Base-by-base conservation (phyloP, 2,113 vertebrate genomes). In the Chascanopsetta lugubris region DNA sequence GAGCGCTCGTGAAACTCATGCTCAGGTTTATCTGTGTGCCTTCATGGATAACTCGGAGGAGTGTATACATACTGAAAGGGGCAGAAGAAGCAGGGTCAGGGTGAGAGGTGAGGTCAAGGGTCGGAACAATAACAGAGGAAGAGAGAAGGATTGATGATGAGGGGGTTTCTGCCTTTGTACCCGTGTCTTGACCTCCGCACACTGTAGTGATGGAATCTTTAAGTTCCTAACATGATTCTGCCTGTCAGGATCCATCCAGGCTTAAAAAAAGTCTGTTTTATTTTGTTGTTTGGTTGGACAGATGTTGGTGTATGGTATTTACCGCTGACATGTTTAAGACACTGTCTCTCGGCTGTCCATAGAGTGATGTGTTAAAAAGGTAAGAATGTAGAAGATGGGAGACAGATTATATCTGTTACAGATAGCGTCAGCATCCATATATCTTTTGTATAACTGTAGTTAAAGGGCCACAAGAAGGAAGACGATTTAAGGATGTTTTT, bases 1-100 rank as follows among this genome's bases (percentile, higher is more conserved):
- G 9, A 32, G n/a, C 61, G 48, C 30, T 54, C 4, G 46, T 87
- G 73, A 88, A 90, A 90, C 70, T 29, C 22, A 48, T 83, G 34
- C 79, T 75, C 13, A 12, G 20, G 21, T 83, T 75, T 53, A 69
- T 68, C 61, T 50, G 15, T 57, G 34, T 13, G 12, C 26, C 47
- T 54, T 25, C 64, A 30, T 15, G 27, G 49, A 56, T 56, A 6
- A 51, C 49, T 11, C 42, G 36, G 48, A 34, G 55, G 27, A 17
- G 1, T 49, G 3, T 17, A 47, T 61, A 32, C 43, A 55, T 20
- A 12, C 60, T 29, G 34, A 6, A 20, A 22, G 21, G 20, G 40
- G 30, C 46, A 21, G 11, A 6, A 42, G 50, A 61, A 36, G 27
- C n/a, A 26, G 34, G 46, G 56, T 62, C 29, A 11, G 50, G 67